Conservation (phyloP, 2,888 invertebrate species). For the Dryadula phaetusa region DNA sequence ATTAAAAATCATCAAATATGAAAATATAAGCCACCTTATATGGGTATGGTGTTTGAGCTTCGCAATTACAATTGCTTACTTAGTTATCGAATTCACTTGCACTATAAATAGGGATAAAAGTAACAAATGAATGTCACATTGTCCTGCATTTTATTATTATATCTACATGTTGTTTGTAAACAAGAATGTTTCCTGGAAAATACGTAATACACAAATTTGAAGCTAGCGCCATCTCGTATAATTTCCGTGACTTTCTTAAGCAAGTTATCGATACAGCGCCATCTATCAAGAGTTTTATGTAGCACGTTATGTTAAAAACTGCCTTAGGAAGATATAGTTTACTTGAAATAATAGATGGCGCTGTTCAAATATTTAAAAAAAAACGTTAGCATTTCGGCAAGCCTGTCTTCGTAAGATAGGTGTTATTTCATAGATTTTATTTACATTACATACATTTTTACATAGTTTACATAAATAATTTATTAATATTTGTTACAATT, state of each 20-base stretch:
- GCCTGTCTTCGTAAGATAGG: background rate
- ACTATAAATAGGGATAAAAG: background rate
- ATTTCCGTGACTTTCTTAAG: background rate
- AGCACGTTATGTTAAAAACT: background rate
- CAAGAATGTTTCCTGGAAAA: background rate
- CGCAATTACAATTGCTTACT: background rate
- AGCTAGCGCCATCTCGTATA: constrained; percentile 22
- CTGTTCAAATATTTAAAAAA: constrained; percentile 42
- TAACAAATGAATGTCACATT: background rate
- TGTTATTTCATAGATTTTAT: no score
- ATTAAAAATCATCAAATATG: background rate
- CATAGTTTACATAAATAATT: no score
- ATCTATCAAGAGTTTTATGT: constrained; percentile 10
- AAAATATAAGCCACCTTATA: background rate
- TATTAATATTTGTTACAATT: no score
- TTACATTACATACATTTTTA: no score
- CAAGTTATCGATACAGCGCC: constrained; percentile 15
- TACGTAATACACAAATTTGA: background rate
- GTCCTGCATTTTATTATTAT: background rate
- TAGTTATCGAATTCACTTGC: background rate
- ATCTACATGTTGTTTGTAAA: background rate
- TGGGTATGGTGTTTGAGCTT: background rate
- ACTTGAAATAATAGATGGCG: constrained; percentile 34
- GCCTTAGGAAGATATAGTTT: background rate
- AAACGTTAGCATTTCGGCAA: background rate